These are phyloP conservation scores for Ivindomyrus marchei DNA, from an alignment of 2,113 vertebrate genomes.

Conservation along the genomic window DNA sequence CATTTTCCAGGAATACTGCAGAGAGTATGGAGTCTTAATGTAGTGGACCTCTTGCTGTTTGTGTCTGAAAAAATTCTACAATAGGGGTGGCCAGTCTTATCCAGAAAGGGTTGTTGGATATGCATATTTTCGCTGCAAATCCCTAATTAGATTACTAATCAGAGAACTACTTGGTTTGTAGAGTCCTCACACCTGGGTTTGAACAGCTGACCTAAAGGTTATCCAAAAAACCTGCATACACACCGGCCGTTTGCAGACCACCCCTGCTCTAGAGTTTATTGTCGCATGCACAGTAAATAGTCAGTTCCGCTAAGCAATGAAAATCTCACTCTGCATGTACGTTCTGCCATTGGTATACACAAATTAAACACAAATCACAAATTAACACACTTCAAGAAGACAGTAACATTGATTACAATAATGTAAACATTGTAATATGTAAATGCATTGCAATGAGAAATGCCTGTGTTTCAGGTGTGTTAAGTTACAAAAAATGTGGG, in stretches of 20 bases:
- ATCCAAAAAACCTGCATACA: neutral
- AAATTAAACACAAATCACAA: neutral
- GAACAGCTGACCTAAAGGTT: too few relatives aligned
- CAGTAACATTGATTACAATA: neutral
- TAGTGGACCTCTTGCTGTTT: neutral
- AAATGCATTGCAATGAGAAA: neutral
- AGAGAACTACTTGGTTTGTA: too few relatives aligned
- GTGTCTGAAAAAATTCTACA: neutral
- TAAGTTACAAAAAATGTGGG: neutral
- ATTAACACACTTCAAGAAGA: neutral
- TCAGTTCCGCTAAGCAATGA: neutral
- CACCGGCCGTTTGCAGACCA: neutral
- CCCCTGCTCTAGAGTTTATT: neutral
- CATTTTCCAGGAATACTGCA: neutral
- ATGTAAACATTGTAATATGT: neutral
- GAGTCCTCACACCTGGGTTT: too few relatives aligned
- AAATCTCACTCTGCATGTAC: neutral
- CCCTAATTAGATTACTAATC: neutral
- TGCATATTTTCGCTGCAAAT: neutral
- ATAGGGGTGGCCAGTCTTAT: neutral
- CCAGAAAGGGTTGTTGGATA: neutral
- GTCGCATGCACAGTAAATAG: neutral
- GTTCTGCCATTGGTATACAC: neutral
- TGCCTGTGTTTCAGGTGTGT: neutral
- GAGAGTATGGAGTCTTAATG: neutral